phyloP scores from a whole-genome alignment of 2,113 vertebrate genomes.

The Misgurnus mizolepis region DNA sequence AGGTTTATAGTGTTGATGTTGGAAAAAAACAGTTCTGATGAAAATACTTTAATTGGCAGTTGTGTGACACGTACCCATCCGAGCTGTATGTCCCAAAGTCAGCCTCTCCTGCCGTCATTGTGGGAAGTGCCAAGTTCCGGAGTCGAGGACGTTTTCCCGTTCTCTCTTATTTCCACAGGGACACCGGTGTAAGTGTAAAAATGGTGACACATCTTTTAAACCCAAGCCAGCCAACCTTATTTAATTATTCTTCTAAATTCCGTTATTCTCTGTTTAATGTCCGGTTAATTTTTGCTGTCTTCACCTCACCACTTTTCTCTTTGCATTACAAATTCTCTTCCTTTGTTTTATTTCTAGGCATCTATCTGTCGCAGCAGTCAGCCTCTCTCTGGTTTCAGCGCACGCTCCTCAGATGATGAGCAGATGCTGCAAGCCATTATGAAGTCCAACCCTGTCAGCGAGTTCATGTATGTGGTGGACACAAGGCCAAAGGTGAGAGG shows the following conservation, averaged over 20 bases:
- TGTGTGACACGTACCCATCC: conserved; percentile 92
- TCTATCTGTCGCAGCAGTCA: conserved; percentile 96
- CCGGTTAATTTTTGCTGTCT: not conserved
- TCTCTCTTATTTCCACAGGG: conserved; percentile 88
- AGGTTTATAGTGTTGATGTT: not conserved
- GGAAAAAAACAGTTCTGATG: not conserved
- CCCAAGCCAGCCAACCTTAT: no score
- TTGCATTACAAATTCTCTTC: no score
- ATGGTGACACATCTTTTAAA: conserved; percentile 3
- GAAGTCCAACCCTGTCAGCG: conserved; percentile 92
- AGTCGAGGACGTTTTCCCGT: conserved; percentile 91
- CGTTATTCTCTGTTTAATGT: not conserved
- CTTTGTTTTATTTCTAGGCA: conserved; percentile 70
- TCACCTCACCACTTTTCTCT: not conserved
- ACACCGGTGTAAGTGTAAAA: conserved; percentile 83
- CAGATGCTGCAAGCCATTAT: conserved; percentile 93
- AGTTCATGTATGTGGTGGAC: conserved; percentile 94
- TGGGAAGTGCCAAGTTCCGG: conserved; percentile 92
- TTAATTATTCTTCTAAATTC: not conserved
- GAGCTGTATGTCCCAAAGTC: conserved; percentile 90
- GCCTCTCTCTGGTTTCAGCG: conserved; percentile 93
- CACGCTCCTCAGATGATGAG: conserved; percentile 93
- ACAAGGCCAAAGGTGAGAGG: conserved; percentile 91
- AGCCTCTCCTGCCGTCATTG: conserved; percentile 83
- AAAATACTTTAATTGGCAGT: conserved; percentile 66